Base-by-base conservation (phyloP, 2,113 vertebrate genomes). In the Seriola rivoliana region DNA sequence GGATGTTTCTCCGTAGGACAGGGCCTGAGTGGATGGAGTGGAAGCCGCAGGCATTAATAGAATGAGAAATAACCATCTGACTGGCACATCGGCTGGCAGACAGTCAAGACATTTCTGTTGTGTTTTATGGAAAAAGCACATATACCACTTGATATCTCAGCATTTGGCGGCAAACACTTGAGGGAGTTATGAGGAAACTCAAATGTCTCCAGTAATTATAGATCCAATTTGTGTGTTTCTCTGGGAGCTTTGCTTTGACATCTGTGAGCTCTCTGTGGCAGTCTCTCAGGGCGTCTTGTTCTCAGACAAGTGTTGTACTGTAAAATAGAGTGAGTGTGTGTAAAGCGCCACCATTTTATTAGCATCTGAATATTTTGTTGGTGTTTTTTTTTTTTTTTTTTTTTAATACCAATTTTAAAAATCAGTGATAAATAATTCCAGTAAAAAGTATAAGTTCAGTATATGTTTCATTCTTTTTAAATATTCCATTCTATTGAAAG, bases 191-290 rank as follows among this genome's bases (percentile, higher is more conserved):
- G 65, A 87, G 82, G 75, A 85, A 77, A 92, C 81, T 91, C 55
- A 77, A 71, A 84, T 77, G 81, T 82, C 85, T 87, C 68, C 69
- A 75, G 46, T 86, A 88, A 88, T 89, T 92, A 87, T 67, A 70
- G 77, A 69, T 70, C 64, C 68, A 71, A 81, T 84, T 81, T 88
- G 68, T 78, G 70, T 46, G 76, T 71, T 84, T 84, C 70, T 67
- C 71, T 36, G 58, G 40, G n/a, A 79, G 77, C 58, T 78, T 60
- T 68, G 77, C 65, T 54, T 74, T 84, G 85, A 78, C 80, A 82
- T 78, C 59, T 78, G 71, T 71, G 68, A 77, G 75, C 29, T 75
- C 44, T 81, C 69, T 62, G 63, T 71, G 52, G 60, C 8, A 3
- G 46, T 72, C 68, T 85, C 80, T 77, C 58, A 29, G 55, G 76